These are phyloP conservation scores for Cyprinella venusta DNA, from an alignment of 2,797 vertebrate genomes.

Conservation along the genomic window DNA sequence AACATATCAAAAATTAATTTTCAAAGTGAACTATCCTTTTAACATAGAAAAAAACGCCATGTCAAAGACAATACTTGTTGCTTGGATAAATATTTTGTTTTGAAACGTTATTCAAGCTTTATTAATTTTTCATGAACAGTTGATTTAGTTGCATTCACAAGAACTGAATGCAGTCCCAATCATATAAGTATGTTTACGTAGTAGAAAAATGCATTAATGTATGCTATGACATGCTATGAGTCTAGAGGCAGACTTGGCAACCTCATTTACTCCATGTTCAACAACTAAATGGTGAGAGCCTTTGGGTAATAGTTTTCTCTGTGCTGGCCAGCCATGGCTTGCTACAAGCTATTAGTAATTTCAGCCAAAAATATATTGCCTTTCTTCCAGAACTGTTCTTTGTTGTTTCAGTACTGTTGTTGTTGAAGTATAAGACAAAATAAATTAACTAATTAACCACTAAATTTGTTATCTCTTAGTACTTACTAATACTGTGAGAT, in stretches of 20 bases:
- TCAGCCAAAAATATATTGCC: constrained; percentile 27
- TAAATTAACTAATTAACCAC: too few species aligned
- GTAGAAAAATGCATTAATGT: constrained; percentile 21
- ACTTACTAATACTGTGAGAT: background rate
- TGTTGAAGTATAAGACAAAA: background rate
- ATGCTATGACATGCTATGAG: constrained; percentile 11
- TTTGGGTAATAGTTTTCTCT: constrained; percentile 45
- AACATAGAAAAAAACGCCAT: too few species aligned
- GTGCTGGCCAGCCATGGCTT: constrained; percentile 32
- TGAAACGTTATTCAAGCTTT: background rate
- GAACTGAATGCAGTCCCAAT: background rate
- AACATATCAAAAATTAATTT: too few species aligned
- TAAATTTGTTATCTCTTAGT: background rate
- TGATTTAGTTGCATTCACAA: background rate
- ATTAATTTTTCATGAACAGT: background rate
- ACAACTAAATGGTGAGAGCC: constrained; percentile 38
- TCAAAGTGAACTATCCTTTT: too few species aligned
- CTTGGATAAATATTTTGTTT: constrained; percentile 9
- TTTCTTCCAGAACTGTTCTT: background rate
- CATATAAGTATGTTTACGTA: constrained; percentile 1
- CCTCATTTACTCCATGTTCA: constrained; percentile 33
- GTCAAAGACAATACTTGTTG: background rate
- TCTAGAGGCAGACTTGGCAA: constrained; percentile 43
- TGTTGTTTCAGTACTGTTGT: background rate
- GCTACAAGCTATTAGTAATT: constrained; percentile 30